Base-by-base conservation (phyloP, 2,888 invertebrate genomes). In the Sarcophaga rosellei region DNA sequence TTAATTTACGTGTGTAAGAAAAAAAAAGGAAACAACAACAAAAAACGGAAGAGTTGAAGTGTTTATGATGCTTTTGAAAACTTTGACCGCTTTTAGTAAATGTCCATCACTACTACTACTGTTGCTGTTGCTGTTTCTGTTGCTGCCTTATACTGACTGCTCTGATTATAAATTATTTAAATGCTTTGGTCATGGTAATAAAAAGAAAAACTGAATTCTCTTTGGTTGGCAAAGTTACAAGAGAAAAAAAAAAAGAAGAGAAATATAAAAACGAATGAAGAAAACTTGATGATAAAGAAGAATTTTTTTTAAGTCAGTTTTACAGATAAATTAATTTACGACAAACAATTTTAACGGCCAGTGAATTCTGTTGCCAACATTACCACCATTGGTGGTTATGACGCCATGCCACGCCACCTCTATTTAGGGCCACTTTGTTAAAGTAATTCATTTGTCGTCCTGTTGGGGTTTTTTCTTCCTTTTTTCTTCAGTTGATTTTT, bases 281-380 rank as follows among this genome's bases (percentile, higher is more conserved):
- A 63, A 59, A 47, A 57, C n/a, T 73, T 12, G 25, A 73, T 70
- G 70, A 66, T 75, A 81, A 86, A 80, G 61, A 81, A 66, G n/a
- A n/a, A n/a, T n/a, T 81, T 76, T 84, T 87, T 81, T 86, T 75
- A 75, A 76, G 81, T 68, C 72, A 73, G 53, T 84, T 85, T 84
- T 81, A 65, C 83, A 84, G 81, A 86, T 85, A 90, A 90, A 89
- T 89, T 90, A 89, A 90, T 90, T 90, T 89, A 89, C 89, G 90
- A 89, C 90, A 89, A 90, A 90, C 89, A 89, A 90, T 90, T 90
- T 90, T 88, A 90, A 89, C 89, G 89, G 90, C 88, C 89, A 89
- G 87, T 88, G 90, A 89, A 88, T 90, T 90, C 85, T 86, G 84
- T 76, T 85, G 86, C 86, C 86, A 86, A 84, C 86, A 84, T 86